phyloP scores from a whole-genome alignment of 2,113 vertebrate species.

The Nibea albiflora region DNA sequence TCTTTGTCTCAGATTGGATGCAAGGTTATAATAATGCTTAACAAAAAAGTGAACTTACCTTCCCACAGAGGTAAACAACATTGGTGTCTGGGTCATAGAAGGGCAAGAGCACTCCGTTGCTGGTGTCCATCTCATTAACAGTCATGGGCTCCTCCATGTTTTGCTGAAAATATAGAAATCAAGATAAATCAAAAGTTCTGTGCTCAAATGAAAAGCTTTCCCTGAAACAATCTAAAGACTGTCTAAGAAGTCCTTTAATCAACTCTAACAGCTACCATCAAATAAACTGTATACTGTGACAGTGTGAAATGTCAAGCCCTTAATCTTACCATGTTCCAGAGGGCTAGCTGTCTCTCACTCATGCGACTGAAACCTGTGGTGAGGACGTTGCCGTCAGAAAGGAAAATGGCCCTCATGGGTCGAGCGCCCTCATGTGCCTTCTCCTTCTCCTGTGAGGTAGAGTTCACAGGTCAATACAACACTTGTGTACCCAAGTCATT shows the following conservation, averaged over 20 bases:
- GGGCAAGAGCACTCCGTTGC: conserved; percentile 95
- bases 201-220: background rate
- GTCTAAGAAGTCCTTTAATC: background rate
- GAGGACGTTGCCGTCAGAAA: conserved; percentile 92
- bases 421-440: conserved; percentile 95
- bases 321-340: conserved; percentile 91
- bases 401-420: conserved; percentile 96
- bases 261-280: background rate
- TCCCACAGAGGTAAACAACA: conserved; percentile 96
- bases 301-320: background rate
- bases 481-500: background rate
- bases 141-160: conserved; percentile 94
- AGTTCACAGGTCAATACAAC: conserved; percentile 7
- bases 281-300: background rate
- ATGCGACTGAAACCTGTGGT: conserved; percentile 98
- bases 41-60: conserved; percentile 82
- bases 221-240: background rate
- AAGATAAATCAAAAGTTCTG: background rate
- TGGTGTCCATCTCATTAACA: conserved; percentile 96
- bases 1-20: background rate
- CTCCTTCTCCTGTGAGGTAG: conserved; percentile 90
- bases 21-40: background rate
- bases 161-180: conserved; percentile 79
- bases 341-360: conserved; percentile 95
- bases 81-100: conserved; percentile 97